phyloP scores from a whole-genome alignment of 2,888 invertebrate genomes.

The Meiosimyza platycephala region DNA sequence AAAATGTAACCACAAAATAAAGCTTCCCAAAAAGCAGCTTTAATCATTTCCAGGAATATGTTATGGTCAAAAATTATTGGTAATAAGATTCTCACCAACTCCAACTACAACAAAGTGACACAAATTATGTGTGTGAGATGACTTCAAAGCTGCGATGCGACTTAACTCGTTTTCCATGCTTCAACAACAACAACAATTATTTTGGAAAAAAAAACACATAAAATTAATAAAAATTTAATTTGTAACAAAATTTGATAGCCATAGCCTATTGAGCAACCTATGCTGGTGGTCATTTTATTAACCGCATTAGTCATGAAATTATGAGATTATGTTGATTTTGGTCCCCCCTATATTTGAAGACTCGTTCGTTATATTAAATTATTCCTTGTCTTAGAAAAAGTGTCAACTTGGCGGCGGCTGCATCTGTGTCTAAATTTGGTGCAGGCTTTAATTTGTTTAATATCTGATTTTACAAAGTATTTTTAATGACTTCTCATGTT shows the following conservation, averaged over 20 bases:
- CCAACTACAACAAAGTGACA: conserved; percentile 32
- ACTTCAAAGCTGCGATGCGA: background rate
- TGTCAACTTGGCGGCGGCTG: conserved; percentile 6
- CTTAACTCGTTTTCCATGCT: background rate
- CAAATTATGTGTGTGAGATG: conserved; percentile 6
- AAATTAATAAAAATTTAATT: conserved; percentile 31
- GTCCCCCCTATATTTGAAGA: background rate
- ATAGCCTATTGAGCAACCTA: background rate
- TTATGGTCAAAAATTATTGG: too few species aligned
- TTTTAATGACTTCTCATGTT: conserved; percentile 33
- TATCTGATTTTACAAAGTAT: conserved; percentile 17
- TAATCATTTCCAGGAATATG: too few species aligned
- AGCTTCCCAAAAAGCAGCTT: too few species aligned
- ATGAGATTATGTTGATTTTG: conserved; percentile 33
- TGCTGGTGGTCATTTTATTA: conserved; percentile 16
- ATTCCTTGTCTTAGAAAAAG: conserved; percentile 1
- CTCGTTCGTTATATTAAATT: background rate
- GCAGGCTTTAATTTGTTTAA: background rate
- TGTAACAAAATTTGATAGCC: conserved; percentile 10
- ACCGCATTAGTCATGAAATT: conserved; percentile 26
- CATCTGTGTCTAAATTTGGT: background rate
- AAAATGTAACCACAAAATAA: too few species aligned
- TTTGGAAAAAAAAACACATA: conserved; percentile 8
- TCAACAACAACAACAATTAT: background rate
- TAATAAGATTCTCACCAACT: too few species aligned